phyloP scores from a whole-genome alignment of 2,888 invertebrate genomes.

The Clostera curtula region DNA sequence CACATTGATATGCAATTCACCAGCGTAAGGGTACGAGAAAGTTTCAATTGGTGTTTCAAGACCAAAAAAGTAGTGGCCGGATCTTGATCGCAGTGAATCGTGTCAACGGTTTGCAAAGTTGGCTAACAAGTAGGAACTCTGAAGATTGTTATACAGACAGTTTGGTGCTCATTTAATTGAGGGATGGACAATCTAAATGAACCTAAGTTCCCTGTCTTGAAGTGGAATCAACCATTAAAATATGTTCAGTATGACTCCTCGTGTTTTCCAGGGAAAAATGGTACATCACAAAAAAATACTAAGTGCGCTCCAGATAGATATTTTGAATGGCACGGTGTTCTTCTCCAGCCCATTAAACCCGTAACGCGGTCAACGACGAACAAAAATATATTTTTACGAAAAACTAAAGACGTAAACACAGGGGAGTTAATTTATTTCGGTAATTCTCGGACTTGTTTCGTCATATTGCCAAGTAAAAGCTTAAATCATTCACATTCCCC shows the following conservation, averaged over 20 bases:
- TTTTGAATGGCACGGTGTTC: conserved; percentile 17
- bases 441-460: conserved; percentile 9
- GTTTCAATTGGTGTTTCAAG: conserved; percentile 33
- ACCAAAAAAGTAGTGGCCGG: conserved; percentile 41
- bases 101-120: conserved; percentile 46
- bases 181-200: conserved; percentile 10
- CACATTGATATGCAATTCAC: conserved; percentile 24
- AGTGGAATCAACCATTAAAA: too few species aligned
- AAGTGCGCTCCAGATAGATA: conserved; percentile 15
- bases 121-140: conserved; percentile 41
- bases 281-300: too few species aligned
- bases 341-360: conserved; percentile 27
- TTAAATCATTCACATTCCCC: neutral
- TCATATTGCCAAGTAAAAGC: neutral
- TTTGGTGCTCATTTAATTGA: conserved; percentile 36
- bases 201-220: neutral
- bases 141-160: conserved; percentile 33
- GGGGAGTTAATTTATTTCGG: conserved; percentile 25
- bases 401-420: conserved; percentile 31
- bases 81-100: conserved; percentile 34
- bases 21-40: conserved; percentile 31
- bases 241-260: too few species aligned
- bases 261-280: too few species aligned
- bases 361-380: conserved; percentile 36
- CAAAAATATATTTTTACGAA: conserved; percentile 35